phyloP scores from a whole-genome alignment of 2,888 invertebrate species.

The Troglohyphantes excavatus region DNA sequence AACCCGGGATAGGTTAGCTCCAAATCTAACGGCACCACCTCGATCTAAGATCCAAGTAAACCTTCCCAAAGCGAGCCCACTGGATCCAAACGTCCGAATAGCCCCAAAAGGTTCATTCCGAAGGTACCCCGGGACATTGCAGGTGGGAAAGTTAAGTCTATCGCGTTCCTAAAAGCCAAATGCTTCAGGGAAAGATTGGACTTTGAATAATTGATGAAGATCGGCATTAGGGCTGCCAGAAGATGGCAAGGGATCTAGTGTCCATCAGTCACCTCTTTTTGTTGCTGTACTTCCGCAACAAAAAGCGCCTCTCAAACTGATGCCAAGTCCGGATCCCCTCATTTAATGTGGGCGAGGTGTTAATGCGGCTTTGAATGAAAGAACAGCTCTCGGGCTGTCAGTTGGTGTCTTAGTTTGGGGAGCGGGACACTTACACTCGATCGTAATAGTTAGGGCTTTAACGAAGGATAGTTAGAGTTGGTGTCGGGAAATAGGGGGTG shows the following conservation, averaged over 20 bases:
- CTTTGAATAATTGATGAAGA: slow-evolving; percentile 73
- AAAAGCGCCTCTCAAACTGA: slow-evolving; percentile 60
- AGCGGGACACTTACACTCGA: background rate
- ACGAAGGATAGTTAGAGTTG: slow-evolving; percentile 3
- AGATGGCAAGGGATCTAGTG: slow-evolving; percentile 47
- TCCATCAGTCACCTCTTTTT: slow-evolving; percentile 70
- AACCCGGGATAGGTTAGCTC: slow-evolving; percentile 1
- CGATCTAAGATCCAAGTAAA: slow-evolving; percentile 24
- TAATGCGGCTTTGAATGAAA: slow-evolving; percentile 55
- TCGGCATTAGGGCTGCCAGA: slow-evolving; percentile 61
- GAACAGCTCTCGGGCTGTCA: slow-evolving; percentile 24
- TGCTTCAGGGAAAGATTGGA: slow-evolving; percentile 72
- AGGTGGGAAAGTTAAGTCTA: slow-evolving; percentile 60
- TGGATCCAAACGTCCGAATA: slow-evolving; percentile 67
- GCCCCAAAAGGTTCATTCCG: slow-evolving; percentile 60
- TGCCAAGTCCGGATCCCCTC: slow-evolving; percentile 63
- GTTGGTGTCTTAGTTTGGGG: slow-evolving; percentile 33
- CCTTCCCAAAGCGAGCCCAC: slow-evolving; percentile 12
- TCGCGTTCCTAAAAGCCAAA: slow-evolving; percentile 51
- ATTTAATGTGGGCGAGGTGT: slow-evolving; percentile 58
- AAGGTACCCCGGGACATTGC: slow-evolving; percentile 47
- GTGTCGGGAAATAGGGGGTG: background rate
- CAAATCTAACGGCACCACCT: slow-evolving; percentile 13
- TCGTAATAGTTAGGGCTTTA: slow-evolving; percentile 1
- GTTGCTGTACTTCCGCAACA: slow-evolving; percentile 59